These are phyloP conservation scores for Malurus splendens DNA, from an alignment of 2,797 vertebrate species.

Conservation along the genomic window DNA sequence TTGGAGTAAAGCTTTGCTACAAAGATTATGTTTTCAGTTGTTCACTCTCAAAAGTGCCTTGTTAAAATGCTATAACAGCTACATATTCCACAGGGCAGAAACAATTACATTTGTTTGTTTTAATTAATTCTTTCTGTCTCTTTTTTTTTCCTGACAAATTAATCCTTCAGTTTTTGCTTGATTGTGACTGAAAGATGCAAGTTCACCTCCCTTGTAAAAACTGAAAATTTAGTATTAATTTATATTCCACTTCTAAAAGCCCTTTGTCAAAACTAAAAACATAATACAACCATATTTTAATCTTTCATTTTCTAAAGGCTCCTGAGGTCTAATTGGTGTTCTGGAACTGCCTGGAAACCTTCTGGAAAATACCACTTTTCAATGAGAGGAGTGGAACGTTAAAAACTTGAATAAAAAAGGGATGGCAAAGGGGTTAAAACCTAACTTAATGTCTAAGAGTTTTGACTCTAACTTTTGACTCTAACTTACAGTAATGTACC, in stretches of 20 bases:
- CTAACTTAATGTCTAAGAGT: rapidly evolving
- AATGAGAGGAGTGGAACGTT: not conserved
- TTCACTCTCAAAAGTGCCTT: not conserved
- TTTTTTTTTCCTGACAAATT: not conserved
- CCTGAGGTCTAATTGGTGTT: not conserved
- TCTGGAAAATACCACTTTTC: not conserved
- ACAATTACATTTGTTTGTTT: not conserved
- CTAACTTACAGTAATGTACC: not conserved
- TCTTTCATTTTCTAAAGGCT: not conserved
- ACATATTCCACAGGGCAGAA: not conserved
- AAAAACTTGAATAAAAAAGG: not conserved
- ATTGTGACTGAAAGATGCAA: not conserved
- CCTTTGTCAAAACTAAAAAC: not conserved
- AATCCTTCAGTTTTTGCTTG: not conserved
- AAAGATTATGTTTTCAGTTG: not conserved
- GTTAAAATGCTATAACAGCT: not conserved
- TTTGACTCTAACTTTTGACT: not conserved
- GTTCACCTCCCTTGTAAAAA: not conserved
- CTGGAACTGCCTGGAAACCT: not conserved
- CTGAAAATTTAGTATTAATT: not conserved
- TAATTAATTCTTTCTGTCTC: not conserved
- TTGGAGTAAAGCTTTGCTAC: not conserved
- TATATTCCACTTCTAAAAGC: not conserved
- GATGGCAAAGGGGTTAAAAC: not conserved
- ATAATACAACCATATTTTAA: not conserved